phyloP scores from a whole-genome alignment of 2,797 vertebrate genomes.

The Chlorospingus flavigularis region DNA sequence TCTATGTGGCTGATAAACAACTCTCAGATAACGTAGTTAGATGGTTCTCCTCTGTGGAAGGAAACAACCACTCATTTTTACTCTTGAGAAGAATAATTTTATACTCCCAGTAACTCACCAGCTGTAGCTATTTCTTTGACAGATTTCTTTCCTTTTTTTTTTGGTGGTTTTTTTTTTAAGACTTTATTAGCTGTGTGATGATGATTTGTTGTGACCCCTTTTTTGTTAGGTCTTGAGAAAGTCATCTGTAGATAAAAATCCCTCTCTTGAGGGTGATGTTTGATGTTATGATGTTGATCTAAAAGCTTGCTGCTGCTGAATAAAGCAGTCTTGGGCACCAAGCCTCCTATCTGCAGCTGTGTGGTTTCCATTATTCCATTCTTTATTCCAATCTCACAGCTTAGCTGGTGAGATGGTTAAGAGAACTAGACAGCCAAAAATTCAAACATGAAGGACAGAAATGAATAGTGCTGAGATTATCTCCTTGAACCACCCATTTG shows the following conservation, averaged over 20 bases:
- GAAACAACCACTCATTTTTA: neutral
- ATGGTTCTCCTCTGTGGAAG: neutral
- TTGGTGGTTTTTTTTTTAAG: neutral
- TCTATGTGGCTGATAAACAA: neutral
- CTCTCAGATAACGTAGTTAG: neutral
- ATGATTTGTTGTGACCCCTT: slow-evolving; percentile 6
- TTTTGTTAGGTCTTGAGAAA: slow-evolving; percentile 52
- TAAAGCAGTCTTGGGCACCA: neutral
- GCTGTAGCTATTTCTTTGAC: slow-evolving; percentile 26
- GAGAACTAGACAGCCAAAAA: neutral
- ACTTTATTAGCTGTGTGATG: slow-evolving; percentile 23
- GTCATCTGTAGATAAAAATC: neutral
- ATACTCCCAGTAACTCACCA: neutral
- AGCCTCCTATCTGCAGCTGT: neutral
- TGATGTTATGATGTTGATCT: neutral
- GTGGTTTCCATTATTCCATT: neutral
- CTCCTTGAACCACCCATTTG: neutral
- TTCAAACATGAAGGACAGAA: neutral
- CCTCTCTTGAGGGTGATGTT: neutral
- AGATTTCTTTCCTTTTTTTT: neutral
- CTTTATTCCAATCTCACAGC: neutral
- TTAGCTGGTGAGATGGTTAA: neutral
- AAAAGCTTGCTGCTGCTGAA: neutral
- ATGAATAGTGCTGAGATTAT: neutral
- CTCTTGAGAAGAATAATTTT: neutral